These are phyloP conservation scores for Emesis castigata DNA, from an alignment of 2,888 invertebrate species.

Conservation along the genomic window DNA sequence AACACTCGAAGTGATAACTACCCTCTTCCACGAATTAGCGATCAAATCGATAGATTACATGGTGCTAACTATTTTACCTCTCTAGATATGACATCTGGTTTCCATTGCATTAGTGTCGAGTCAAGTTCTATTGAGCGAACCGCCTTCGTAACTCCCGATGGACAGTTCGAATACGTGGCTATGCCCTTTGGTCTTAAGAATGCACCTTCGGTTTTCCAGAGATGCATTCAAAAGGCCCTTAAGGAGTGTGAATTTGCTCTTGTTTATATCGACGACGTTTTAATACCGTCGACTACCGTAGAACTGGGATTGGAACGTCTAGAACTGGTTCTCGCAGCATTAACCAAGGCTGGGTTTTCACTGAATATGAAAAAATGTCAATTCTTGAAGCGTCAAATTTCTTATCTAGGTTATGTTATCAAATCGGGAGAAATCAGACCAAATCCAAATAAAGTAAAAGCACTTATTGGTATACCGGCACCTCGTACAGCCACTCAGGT, in stretches of 20 bases:
- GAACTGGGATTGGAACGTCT: slow-evolving; percentile 25
- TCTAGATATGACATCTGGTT: slow-evolving; percentile 66
- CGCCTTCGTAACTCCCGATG: too few species aligned
- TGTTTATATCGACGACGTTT: slow-evolving; percentile 44
- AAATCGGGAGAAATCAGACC: slow-evolving; percentile 24
- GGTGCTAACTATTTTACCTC: slow-evolving; percentile 55
- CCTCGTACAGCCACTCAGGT: slow-evolving; percentile 36
- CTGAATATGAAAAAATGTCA: slow-evolving; percentile 37
- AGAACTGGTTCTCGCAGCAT: background rate
- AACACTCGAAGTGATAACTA: slow-evolving; percentile 64
- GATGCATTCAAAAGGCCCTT: slow-evolving; percentile 65
- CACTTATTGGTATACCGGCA: background rate
- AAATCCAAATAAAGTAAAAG: slow-evolving; percentile 29
- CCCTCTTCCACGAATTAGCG: slow-evolving; percentile 45
- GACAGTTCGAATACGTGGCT: slow-evolving; percentile 38
- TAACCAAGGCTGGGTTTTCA: slow-evolving; percentile 29
- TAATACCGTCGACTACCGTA: slow-evolving; percentile 21
- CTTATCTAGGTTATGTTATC: slow-evolving; percentile 32
- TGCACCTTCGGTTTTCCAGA: slow-evolving; percentile 72
- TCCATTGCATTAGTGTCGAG: slow-evolving; percentile 59
- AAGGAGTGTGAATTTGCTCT: slow-evolving; percentile 5
- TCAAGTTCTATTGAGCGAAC: too few species aligned
- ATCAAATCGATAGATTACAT: slow-evolving; percentile 26
- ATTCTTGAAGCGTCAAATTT: slow-evolving; percentile 26
- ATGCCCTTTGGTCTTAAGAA: slow-evolving; percentile 37